Percentiles rank a stretch among this genome's conserved stretches.
Evolutionary conservation across 2,113 vertebrate genomes (phyloP).

Genomic region (Synodontis membranacea): DNA sequence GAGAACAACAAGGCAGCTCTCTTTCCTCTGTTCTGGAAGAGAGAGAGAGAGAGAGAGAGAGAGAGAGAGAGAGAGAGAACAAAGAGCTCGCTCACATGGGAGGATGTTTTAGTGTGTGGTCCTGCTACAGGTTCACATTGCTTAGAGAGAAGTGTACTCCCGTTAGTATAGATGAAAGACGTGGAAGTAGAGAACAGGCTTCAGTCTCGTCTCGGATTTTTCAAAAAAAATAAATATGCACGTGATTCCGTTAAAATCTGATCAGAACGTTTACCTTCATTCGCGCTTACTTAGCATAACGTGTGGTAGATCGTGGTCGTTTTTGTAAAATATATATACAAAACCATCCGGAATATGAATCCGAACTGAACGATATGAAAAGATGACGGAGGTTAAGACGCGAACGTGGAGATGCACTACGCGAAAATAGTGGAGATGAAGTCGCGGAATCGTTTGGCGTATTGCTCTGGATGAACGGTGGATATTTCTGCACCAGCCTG

Average conservation of each 20-base stretch:
- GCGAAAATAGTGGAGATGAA: conserved; percentile 88
- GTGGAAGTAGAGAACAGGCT: not conserved
- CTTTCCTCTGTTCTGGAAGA: conserved; percentile 20
- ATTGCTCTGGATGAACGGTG: conserved; percentile 87
- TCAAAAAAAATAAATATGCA: conserved; percentile 67
- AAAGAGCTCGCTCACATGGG: not conserved
- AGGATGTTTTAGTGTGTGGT: not conserved
- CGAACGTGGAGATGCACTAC: conserved; percentile 57
- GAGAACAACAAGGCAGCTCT: conserved; percentile 14
- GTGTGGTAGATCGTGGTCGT: conserved; percentile 46
- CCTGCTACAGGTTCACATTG: conserved; percentile 42
- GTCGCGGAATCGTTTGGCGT: conserved; percentile 86
- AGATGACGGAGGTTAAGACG: not conserved
- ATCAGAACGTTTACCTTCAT: not conserved
- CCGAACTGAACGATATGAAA: not conserved
- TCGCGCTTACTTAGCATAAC: not conserved
- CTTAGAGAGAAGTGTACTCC: conserved; percentile 3
- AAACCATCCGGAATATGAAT: not conserved
- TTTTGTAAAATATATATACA: conserved; percentile 36
- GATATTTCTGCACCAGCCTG: conserved; percentile 91
- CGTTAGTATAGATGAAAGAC: not conserved
- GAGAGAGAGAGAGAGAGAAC: not conserved
- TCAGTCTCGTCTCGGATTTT: conserved; percentile 1
- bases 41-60: not conserved
- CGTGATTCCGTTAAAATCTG: conserved; percentile 57